Percentiles rank a stretch among this genome's conserved stretches.
phyloP scores from a whole-genome alignment of 2,888 invertebrate genomes.

The Fabriciana adippe region DNA sequence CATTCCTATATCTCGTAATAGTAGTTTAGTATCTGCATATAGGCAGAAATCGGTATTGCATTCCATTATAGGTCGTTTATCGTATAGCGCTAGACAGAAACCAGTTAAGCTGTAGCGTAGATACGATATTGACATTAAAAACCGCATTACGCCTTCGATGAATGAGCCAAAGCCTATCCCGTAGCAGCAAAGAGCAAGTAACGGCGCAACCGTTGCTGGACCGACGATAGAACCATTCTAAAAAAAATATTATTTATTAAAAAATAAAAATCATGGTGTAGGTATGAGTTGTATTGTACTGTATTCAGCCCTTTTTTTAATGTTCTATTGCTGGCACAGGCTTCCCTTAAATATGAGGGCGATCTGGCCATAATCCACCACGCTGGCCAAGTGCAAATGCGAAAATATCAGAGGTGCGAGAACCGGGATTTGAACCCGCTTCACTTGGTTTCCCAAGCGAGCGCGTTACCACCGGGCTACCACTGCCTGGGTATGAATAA shows the following conservation, averaged over 20 bases:
- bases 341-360: too few relatives aligned
- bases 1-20: conserved; percentile 86
- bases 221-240: conserved; percentile 84
- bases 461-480: too few relatives aligned
- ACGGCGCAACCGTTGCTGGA: conserved; percentile 80
- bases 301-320: too few relatives aligned
- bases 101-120: conserved; percentile 87
- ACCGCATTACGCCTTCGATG: conserved; percentile 79
- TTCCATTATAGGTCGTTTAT: conserved; percentile 81
- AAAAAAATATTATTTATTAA: neutral
- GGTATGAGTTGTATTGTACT: too few relatives aligned
- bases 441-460: too few relatives aligned
- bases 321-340: too few relatives aligned
- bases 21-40: conserved; percentile 82
- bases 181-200: conserved; percentile 82
- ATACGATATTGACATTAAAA: conserved; percentile 83
- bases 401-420: too few relatives aligned
- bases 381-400: too few relatives aligned
- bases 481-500: too few relatives aligned
- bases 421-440: too few relatives aligned
- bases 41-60: conserved; percentile 81
- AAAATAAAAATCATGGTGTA: neutral
- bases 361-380: too few relatives aligned
- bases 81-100: conserved; percentile 81
- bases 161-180: conserved; percentile 83